phyloP scores from a whole-genome alignment of 2,797 vertebrate species.

The Enteromius thamalakanensis region DNA sequence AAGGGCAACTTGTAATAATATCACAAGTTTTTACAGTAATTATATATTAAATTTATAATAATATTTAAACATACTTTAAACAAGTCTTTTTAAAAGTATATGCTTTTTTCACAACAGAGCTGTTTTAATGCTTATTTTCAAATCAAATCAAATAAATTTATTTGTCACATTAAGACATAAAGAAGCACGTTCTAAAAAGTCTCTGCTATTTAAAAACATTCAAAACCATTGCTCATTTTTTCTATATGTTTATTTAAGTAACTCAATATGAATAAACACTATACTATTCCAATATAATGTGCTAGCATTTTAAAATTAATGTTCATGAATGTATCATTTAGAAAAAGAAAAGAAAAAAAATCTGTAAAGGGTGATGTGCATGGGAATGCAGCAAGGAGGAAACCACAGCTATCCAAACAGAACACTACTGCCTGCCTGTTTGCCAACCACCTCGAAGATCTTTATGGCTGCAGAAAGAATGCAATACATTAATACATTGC shows the following conservation, averaged over 20 bases:
- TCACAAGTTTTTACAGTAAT: neutral
- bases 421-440: constrained; percentile 10
- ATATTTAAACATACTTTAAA: neutral
- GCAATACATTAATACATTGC: neutral
- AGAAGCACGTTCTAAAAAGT: neutral
- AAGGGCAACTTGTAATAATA: neutral
- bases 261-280: neutral
- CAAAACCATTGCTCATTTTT: neutral
- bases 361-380: neutral
- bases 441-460: neutral
- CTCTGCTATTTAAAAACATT: neutral
- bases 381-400: neutral
- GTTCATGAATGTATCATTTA: neutral
- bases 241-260: neutral
- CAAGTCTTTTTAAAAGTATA: neutral
- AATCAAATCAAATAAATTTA: too few species aligned
- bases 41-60: neutral
- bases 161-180: too few species aligned
- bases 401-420: constrained; percentile 22
- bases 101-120: neutral
- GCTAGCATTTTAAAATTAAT: neutral
- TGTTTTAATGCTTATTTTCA: neutral
- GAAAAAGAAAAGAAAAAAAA: neutral
- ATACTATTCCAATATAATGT: neutral
- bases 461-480: neutral